phyloP scores from a whole-genome alignment of 2,888 invertebrate species.

The Cephus rjabovi region DNA sequence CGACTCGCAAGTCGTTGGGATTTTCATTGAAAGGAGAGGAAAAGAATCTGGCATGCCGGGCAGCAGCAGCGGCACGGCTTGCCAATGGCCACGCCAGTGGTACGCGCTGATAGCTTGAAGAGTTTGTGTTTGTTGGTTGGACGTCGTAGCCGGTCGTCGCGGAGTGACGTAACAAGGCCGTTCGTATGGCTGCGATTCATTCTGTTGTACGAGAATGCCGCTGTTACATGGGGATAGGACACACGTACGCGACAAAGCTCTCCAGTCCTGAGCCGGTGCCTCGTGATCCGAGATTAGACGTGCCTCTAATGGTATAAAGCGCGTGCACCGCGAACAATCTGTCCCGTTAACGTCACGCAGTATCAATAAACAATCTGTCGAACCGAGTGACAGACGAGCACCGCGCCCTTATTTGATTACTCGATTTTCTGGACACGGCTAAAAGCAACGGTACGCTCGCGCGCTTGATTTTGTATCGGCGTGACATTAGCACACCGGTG shows the following conservation, averaged over 20 bases:
- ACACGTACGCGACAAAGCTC: background rate
- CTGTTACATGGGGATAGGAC: background rate
- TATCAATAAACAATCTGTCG: background rate
- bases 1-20: background rate
- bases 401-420: background rate
- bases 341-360: background rate
- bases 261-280: background rate
- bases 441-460: background rate
- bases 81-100: background rate
- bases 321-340: background rate
- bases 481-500: background rate
- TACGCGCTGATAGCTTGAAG: background rate
- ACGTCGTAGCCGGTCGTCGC: background rate
- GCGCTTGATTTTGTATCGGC: background rate
- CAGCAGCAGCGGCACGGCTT: too few species aligned
- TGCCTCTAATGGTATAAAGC: background rate
- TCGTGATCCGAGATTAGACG: background rate
- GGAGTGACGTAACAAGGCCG: constrained; percentile 21
- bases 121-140: constrained; percentile 1
- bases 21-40: background rate
- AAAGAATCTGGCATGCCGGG: background rate
- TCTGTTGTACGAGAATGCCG: background rate
- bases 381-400: background rate
- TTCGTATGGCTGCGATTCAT: constrained; percentile 15
- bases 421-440: background rate